These are phyloP conservation scores for Mnemiopsis leidyi DNA, from an alignment of 37 sponge, comb jelly and placozoan species.

Conservation along the genomic window DNA sequence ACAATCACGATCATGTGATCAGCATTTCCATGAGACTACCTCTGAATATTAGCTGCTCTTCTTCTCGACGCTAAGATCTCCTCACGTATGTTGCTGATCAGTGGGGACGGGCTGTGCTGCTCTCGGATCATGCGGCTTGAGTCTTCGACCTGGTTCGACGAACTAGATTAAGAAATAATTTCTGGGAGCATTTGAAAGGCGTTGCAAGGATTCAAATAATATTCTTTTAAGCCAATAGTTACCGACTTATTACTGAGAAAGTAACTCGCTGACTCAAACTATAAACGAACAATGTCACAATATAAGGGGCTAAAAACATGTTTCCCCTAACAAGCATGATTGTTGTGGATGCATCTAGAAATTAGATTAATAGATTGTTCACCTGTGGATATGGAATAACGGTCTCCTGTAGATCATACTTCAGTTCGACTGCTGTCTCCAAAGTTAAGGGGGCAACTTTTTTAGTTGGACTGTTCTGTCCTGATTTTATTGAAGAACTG, in stretches of 20 bases:
- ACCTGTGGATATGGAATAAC: conserved; percentile 60
- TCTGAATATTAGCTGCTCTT: neutral
- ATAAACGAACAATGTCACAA: too few relatives aligned
- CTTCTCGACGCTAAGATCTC: conserved; percentile 35
- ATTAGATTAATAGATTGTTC: neutral
- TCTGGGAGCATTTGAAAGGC: too few relatives aligned
- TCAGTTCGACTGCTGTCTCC: conserved; percentile 28
- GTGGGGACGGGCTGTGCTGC: neutral
- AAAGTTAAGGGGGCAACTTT: neutral
- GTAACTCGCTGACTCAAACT: too few relatives aligned
- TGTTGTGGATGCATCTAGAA: neutral
- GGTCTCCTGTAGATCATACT: conserved; percentile 46
- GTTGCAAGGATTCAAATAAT: too few relatives aligned
- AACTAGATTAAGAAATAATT: too few relatives aligned
- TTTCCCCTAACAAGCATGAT: too few relatives aligned
- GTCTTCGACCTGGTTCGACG: conserved; percentile 40
- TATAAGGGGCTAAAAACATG: neutral
- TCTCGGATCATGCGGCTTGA: neutral
- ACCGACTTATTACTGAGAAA: too few relatives aligned
- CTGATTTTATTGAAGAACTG: neutral
- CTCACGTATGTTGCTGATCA: conserved; percentile 35
- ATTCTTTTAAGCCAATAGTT: too few relatives aligned
- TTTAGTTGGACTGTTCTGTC: neutral
- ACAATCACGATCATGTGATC: too few relatives aligned
- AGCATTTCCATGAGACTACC: too few relatives aligned